Percentiles rank a stretch among this genome's conserved stretches.
Conservation (phyloP, 2,113 vertebrate genomes). For the Ochotona princeps region DNA sequence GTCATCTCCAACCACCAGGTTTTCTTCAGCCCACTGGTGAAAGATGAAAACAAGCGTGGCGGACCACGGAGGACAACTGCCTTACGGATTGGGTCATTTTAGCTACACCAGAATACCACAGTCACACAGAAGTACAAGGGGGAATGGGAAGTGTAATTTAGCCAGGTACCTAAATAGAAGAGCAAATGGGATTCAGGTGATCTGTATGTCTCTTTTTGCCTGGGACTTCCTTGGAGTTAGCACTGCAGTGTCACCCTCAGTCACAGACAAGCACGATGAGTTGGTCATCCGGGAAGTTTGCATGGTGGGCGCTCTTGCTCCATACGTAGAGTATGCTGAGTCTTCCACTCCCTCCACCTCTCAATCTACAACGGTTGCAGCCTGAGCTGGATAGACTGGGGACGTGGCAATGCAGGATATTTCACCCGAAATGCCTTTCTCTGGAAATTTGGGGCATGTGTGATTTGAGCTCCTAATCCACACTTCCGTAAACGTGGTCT, state of each 20-base stretch:
- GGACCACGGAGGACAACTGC: not conserved
- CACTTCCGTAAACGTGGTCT: not conserved
- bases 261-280: not conserved
- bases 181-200: not conserved
- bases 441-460: not conserved
- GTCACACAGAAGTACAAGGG: not conserved
- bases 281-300: not conserved
- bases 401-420: not conserved
- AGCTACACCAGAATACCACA: not conserved
- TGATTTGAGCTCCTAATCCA: not conserved
- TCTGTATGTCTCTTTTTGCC: not conserved
- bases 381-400: not conserved
- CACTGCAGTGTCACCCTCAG: not conserved
- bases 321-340: not conserved
- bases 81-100: not conserved
- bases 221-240: not conserved
- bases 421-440: not conserved
- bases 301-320: not conserved
- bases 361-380: not conserved
- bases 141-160: not conserved
- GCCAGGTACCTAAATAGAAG: not conserved
- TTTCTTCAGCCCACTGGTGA: not conserved
- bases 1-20: not conserved
- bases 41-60: not conserved
- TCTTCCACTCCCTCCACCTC: not conserved